Conservation (phyloP, 2,113 vertebrate genomes). For the Setophaga petechia region DNA sequence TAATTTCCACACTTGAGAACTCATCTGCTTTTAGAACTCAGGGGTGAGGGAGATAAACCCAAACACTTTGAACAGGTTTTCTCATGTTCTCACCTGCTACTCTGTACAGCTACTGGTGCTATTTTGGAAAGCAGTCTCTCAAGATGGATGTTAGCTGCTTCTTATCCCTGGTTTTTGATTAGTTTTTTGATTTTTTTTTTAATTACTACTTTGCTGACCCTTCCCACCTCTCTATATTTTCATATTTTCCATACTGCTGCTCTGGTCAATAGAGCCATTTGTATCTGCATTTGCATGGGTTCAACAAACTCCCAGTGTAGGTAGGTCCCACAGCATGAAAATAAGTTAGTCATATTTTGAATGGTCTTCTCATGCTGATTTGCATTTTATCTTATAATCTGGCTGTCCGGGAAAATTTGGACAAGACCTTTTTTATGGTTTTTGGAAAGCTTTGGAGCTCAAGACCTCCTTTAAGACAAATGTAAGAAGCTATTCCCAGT, state of each 20-base stretch:
- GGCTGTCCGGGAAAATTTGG: background rate
- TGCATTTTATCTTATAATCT: background rate
- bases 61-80: background rate
- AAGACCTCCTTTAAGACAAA: background rate
- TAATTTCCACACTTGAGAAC: background rate
- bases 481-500: background rate
- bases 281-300: constrained; percentile 1
- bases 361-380: background rate
- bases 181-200: no score
- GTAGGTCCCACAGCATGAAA: background rate
- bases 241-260: background rate
- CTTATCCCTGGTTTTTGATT: background rate
- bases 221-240: background rate
- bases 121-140: background rate
- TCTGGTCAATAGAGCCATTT: background rate
- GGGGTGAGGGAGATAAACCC: background rate
- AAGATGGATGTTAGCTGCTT: background rate
- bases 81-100: background rate
- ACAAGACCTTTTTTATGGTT: background rate
- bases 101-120: background rate
- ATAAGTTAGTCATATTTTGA: background rate
- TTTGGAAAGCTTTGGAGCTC: background rate
- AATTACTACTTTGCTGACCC: background rate
- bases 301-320: background rate
- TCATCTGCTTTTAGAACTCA: background rate